Conservation (phyloP, 2,888 invertebrate species). For the Chrysina gloriosa region DNA sequence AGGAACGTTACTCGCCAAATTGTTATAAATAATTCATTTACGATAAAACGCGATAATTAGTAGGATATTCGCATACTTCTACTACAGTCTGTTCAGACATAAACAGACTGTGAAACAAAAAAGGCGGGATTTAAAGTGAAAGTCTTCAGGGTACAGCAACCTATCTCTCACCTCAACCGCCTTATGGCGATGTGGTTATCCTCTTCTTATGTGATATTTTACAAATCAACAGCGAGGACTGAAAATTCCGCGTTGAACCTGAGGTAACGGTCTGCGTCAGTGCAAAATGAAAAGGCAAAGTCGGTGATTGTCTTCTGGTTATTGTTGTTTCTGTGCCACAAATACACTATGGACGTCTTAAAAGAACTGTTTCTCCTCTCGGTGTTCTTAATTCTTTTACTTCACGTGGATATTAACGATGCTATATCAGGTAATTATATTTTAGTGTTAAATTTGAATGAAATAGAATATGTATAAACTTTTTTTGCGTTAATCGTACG, state of each 20-base stretch:
- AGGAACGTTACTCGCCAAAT: no score
- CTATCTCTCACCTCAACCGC: conserved; percentile 7
- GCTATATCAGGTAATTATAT: conserved; percentile 32
- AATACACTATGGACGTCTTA: not conserved
- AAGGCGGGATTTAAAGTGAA: conserved; percentile 18
- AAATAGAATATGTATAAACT: no score
- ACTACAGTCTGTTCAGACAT: not conserved
- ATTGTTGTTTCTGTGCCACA: conserved; percentile 18
- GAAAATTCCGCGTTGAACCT: conserved; percentile 6
- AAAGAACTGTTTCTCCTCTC: conserved; percentile 16
- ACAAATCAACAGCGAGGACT: not conserved
- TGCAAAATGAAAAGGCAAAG: conserved; percentile 31
- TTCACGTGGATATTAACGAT: conserved; percentile 4
- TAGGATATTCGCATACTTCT: not conserved
- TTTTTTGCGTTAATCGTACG: no score
- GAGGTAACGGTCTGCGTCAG: conserved; percentile 11
- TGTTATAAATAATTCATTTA: no score
- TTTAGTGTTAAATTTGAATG: no score
- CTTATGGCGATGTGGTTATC: not conserved
- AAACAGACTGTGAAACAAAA: conserved; percentile 9
- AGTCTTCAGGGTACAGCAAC: not conserved
- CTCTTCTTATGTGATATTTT: conserved; percentile 13
- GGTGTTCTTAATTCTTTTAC: conserved; percentile 1
- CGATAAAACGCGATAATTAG: no score
- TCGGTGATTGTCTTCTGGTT: conserved; percentile 19